A percentile compares a stretch with the other conserved stretches of the same genome.
These are phyloP conservation scores for Smittia aterrima DNA, from an alignment of 2,888 invertebrate species.

Conservation along the genomic window DNA sequence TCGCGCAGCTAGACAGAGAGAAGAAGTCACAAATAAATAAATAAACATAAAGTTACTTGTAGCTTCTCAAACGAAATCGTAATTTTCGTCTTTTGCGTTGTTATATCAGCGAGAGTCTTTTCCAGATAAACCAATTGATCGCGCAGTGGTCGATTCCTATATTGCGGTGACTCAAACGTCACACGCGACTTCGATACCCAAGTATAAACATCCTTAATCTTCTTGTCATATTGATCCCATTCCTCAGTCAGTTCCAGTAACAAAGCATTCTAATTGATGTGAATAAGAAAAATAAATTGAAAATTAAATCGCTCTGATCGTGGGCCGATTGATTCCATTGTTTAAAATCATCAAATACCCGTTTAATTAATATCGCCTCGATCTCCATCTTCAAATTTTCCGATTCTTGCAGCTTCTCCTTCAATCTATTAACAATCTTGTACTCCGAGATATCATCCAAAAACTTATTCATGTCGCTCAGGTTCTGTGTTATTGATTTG, in stretches of 20 bases:
- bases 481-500: constrained; percentile 80
- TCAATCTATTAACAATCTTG: constrained; percentile 80
- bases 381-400: constrained; percentile 84
- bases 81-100: constrained; percentile 87
- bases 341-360: constrained; percentile 49
- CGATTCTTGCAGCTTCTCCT: constrained; percentile 79
- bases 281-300: not conserved
- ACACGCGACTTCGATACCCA: constrained; percentile 87
- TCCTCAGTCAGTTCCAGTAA: constrained; percentile 90
- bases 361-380: constrained; percentile 79
- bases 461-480: constrained; percentile 90
- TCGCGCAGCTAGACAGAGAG: not conserved
- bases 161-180: constrained; percentile 74
- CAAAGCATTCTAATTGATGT: constrained; percentile 66
- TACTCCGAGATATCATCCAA: constrained; percentile 79
- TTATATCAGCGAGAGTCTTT: constrained; percentile 81
- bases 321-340: not conserved
- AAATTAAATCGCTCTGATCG: constrained; percentile 1
- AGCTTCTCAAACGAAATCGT: constrained; percentile 86
- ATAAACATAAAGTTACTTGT: constrained; percentile 61
- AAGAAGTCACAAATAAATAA: constrained; percentile 30
- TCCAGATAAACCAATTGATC: constrained; percentile 84
- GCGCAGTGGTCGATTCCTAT: constrained; percentile 80
- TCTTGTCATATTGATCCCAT: constrained; percentile 94
- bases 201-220: constrained; percentile 81